Percentiles rank a stretch among this genome's conserved stretches.
These are phyloP conservation scores for Euclidia mi DNA, from an alignment of 2,888 invertebrate genomes.

Conservation along the genomic window DNA sequence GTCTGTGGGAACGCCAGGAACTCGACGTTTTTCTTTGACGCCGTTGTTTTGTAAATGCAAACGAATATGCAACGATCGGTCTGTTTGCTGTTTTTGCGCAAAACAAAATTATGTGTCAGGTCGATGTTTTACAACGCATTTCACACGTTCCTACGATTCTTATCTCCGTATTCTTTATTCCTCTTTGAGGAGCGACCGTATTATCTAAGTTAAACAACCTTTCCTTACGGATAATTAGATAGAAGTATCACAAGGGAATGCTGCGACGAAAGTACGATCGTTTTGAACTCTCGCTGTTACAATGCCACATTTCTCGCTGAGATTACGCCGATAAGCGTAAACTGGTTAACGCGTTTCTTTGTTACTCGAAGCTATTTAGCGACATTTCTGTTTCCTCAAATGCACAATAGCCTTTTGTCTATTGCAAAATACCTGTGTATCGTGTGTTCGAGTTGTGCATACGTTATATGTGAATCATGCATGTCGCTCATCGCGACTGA, in stretches of 20 bases:
- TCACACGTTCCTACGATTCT: slow-evolving; percentile 57
- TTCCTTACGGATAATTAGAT: slow-evolving; percentile 70
- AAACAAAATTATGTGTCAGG: slow-evolving; percentile 48
- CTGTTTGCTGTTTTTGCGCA: slow-evolving; percentile 57
- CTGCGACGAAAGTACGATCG: slow-evolving; percentile 69
- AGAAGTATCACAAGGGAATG: slow-evolving; percentile 65
- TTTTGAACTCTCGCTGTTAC: slow-evolving; percentile 75
- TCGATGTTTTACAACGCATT: slow-evolving; percentile 47
- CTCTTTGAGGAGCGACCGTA: slow-evolving; percentile 46
- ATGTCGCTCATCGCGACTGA: slow-evolving; percentile 48
- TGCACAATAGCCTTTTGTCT: slow-evolving; percentile 81
- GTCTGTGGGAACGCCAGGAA: slow-evolving; percentile 83
- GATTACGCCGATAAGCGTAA: slow-evolving; percentile 75
- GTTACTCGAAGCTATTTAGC: slow-evolving; percentile 73
- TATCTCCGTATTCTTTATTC: slow-evolving; percentile 55
- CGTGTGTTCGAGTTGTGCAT: slow-evolving; percentile 37
- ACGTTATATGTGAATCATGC: slow-evolving; percentile 62
- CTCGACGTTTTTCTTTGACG: slow-evolving; percentile 63
- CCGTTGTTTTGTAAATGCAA: slow-evolving; percentile 68
- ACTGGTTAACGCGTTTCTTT: slow-evolving; percentile 77
- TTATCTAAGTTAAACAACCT: slow-evolving; percentile 61
- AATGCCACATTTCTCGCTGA: slow-evolving; percentile 71
- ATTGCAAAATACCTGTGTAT: slow-evolving; percentile 60
- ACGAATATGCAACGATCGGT: slow-evolving; percentile 58
- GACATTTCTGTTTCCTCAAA: slow-evolving; percentile 73